Percentiles rank a stretch among this genome's conserved stretches.
Evolutionary conservation across 2,113 vertebrate species (phyloP).

Genomic region (Stegostoma tigrinum): DNA sequence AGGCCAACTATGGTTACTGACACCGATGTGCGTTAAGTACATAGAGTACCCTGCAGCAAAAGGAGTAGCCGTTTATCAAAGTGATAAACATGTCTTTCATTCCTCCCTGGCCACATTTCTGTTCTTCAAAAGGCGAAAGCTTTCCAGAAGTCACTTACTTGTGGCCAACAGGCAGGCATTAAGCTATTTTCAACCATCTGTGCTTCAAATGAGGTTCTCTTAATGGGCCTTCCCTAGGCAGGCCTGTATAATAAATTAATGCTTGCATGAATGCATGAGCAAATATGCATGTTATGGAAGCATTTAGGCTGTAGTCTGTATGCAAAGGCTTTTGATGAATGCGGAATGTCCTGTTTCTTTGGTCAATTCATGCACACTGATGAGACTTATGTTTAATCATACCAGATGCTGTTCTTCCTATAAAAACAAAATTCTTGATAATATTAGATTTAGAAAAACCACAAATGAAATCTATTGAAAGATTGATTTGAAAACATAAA

Average conservation of each 20-base stretch:
- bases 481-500: background rate
- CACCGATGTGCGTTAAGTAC: constrained; percentile 67
- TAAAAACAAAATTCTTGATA: background rate
- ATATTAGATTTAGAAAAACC: constrained; percentile 2
- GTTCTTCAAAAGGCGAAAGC: constrained; percentile 57
- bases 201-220: constrained; percentile 56
- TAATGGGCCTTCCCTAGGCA: constrained; percentile 54
- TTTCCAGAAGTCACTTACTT: constrained; percentile 57
- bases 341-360: constrained; percentile 39
- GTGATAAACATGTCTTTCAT: constrained; percentile 66
- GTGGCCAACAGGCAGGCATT: constrained; percentile 62
- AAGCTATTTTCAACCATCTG: constrained; percentile 61
- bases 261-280: constrained; percentile 46
- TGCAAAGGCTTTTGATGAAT: constrained; percentile 2
- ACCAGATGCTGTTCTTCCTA: background rate
- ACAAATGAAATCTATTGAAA: background rate
- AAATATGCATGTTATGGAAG: constrained; percentile 3
- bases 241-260: constrained; percentile 47
- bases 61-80: constrained; percentile 60
- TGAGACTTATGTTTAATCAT: constrained; percentile 19
- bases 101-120: constrained; percentile 53
- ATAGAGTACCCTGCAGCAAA: constrained; percentile 51
- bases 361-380: background rate
- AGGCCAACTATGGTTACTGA: constrained; percentile 49
- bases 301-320: background rate